Evolutionary conservation across 2,113 vertebrate species (phyloP).

Genomic region (Herpailurus yagouaroundi): DNA sequence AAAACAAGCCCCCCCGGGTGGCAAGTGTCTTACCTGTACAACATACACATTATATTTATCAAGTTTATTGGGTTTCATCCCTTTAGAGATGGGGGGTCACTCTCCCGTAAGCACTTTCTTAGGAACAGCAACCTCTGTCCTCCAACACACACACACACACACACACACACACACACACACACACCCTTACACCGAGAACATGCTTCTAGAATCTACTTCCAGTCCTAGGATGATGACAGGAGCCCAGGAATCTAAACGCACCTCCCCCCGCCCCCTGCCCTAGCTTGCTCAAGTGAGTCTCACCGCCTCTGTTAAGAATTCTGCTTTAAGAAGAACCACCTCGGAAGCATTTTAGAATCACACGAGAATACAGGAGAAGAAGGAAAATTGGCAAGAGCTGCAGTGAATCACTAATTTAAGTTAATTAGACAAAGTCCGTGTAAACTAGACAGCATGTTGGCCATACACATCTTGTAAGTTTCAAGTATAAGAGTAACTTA

Average conservation of each 20-base stretch:
- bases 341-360: neutral
- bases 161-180: neutral
- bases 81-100: neutral
- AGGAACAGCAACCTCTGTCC: neutral
- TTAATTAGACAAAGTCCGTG: neutral
- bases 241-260: neutral
- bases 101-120: neutral
- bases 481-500: conserved; percentile 34
- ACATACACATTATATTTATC: neutral
- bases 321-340: neutral
- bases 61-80: neutral
- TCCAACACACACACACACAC: no score
- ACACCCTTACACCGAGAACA: neutral
- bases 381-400: neutral
- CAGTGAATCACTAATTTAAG: neutral
- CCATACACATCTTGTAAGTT: conserved; percentile 43
- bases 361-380: neutral
- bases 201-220: neutral
- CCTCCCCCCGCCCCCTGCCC: accelerated
- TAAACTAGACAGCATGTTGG: neutral
- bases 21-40: neutral
- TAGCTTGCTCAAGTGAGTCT: accelerated
- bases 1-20: neutral
- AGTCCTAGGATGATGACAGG: accelerated
- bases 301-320: neutral